A percentile compares a stretch with the other conserved stretches of the same genome.
phyloP scores from a whole-genome alignment of 2,113 vertebrate species.

The Cynocephalus volans region DNA sequence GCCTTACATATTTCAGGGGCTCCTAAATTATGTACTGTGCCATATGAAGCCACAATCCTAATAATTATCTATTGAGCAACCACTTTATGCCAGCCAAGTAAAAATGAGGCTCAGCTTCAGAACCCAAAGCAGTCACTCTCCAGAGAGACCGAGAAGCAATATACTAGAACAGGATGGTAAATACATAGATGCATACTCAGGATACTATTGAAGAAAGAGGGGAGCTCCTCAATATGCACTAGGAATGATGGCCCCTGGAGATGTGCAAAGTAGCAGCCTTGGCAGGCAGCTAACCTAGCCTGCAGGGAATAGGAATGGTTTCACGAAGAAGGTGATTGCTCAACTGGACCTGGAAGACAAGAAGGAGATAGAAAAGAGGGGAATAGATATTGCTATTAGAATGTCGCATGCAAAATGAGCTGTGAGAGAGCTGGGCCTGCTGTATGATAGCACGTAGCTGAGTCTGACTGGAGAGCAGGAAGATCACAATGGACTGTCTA shows the following conservation, averaged over 20 bases:
- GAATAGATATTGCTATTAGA: neutral
- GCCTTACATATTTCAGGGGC: neutral
- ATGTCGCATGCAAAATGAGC: neutral
- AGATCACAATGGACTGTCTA: neutral
- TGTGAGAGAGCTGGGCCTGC: neutral
- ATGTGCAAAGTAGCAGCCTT: neutral
- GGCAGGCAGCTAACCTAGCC: neutral
- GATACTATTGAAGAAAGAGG: fast-evolving
- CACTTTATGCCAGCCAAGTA: neutral
- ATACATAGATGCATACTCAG: neutral
- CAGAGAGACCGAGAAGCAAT: fast-evolving
- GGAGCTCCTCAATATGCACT: fast-evolving
- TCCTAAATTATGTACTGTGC: neutral
- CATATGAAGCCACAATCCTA: neutral
- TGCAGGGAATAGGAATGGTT: neutral
- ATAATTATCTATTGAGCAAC: neutral
- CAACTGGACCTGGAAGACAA: neutral
- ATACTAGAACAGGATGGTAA: neutral
- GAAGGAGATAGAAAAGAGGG: neutral
- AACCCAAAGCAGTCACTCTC: neutral
- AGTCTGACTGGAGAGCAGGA: neutral
- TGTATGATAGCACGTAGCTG: neutral
- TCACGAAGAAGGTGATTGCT: neutral
- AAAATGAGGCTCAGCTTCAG: neutral
- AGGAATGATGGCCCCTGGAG: neutral